Evolutionary conservation across 2,797 vertebrate genomes (phyloP).

Genomic region (Lates japonicus): DNA sequence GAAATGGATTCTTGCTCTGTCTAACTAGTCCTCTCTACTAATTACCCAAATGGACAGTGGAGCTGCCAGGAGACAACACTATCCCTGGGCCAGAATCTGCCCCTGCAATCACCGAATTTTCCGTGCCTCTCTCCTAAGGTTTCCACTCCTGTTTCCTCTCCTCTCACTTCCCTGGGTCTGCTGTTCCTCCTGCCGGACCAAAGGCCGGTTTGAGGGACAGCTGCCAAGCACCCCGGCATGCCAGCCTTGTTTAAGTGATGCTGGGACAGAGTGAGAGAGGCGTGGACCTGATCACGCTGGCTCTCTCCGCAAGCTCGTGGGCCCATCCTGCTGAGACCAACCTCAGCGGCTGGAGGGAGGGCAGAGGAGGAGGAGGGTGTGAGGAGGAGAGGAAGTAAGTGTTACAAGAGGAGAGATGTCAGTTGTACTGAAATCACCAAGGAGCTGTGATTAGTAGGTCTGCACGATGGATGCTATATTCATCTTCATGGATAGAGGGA

Average conservation of each 20-base stretch:
- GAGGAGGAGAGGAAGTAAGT: conserved; percentile 29
- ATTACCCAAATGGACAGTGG: conserved; percentile 96
- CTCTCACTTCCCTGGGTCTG: conserved; percentile 58
- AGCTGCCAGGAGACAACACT: conserved; percentile 92
- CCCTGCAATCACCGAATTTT: conserved; percentile 99
- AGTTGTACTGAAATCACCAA: too few relatives aligned
- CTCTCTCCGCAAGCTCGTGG: conserved; percentile 1
- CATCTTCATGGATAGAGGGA: background rate
- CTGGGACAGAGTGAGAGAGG: background rate
- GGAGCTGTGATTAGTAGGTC: conserved; percentile 71
- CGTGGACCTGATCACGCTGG: conserved; percentile 37
- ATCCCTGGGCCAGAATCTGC: conserved; percentile 97
- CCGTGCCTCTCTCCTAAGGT: conserved; percentile 82
- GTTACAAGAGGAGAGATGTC: too few relatives aligned
- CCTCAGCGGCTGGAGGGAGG: conserved; percentile 26
- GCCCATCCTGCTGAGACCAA: conserved; percentile 25
- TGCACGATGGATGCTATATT: conserved; percentile 29
- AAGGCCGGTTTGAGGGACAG: conserved; percentile 57
- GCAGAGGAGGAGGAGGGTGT: conserved; percentile 35
- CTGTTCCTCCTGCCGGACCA: conserved; percentile 60
- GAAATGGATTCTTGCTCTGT: conserved; percentile 82
- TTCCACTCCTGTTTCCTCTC: conserved; percentile 74
- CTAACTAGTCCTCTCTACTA: conserved; percentile 87
- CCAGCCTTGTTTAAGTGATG: conserved; percentile 28
- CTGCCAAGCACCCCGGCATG: too few relatives aligned